These are phyloP conservation scores for Siderastrea radians DNA, from an alignment of 92 coral and sea anemone genomes.

Conservation along the genomic window DNA sequence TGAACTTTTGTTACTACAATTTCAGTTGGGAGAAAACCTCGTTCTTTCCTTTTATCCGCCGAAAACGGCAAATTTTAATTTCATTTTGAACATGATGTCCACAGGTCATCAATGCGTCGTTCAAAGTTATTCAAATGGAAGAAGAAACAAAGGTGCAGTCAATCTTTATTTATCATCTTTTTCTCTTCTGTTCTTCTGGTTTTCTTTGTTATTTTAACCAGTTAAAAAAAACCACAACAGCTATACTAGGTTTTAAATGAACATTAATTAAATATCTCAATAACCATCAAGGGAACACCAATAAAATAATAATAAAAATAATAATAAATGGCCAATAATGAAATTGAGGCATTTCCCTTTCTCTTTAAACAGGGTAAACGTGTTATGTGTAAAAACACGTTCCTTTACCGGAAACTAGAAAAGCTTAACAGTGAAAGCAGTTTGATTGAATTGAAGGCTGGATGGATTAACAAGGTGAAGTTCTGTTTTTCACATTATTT, in stretches of 20 bases:
- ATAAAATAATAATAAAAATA: no score
- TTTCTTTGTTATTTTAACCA: background rate
- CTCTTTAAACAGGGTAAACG: background rate
- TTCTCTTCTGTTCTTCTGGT: background rate
- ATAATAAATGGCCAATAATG: no score
- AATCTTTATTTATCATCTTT: background rate
- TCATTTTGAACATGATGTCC: background rate
- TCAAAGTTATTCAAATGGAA: background rate
- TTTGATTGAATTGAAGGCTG: background rate
- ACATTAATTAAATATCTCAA: background rate
- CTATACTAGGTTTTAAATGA: background rate
- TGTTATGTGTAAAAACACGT: background rate
- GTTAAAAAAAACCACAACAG: background rate
- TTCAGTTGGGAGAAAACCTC: background rate
- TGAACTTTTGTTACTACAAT: background rate
- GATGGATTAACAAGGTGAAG: constrained; percentile 5
- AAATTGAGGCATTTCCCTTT: background rate
- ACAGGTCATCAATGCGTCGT: constrained; percentile 7
- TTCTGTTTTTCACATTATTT: background rate
- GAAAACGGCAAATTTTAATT: background rate
- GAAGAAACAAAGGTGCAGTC: background rate
- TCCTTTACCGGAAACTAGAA: background rate
- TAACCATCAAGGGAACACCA: no score
- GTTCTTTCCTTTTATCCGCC: background rate
- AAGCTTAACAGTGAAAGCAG: background rate